Evolutionary conservation across 2,888 invertebrate genomes (phyloP).

Genomic region (Chymomyza procnemis): DNA sequence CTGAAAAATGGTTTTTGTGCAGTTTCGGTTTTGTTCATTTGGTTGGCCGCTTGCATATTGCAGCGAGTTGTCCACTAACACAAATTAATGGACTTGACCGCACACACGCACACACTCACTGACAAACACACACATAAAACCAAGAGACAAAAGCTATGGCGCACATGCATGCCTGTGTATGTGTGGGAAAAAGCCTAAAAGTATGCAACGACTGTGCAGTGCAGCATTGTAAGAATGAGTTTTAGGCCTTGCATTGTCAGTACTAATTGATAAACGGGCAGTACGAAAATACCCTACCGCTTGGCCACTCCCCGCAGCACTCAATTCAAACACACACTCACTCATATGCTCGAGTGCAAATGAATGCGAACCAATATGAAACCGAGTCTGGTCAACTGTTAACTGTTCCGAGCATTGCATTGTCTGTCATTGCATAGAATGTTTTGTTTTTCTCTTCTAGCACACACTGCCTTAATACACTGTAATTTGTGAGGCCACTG

Average conservation of each 20-base stretch:
- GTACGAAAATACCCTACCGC: slow-evolving; percentile 6
- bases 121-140: background rate
- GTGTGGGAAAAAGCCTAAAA: slow-evolving; percentile 2
- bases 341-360: background rate
- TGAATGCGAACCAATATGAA: background rate
- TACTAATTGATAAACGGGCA: slow-evolving; percentile 53
- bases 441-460: slow-evolving; percentile 10
- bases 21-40: background rate
- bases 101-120: slow-evolving; percentile 15
- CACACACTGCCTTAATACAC: slow-evolving; percentile 13
- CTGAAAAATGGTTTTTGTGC: background rate
- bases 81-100: slow-evolving; percentile 4
- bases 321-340: slow-evolving; percentile 2
- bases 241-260: slow-evolving; percentile 36
- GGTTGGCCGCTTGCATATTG: background rate
- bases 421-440: slow-evolving; percentile 13
- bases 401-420: slow-evolving; percentile 24
- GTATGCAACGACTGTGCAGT: slow-evolving; percentile 22
- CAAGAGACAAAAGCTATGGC: background rate
- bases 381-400: slow-evolving; percentile 1
- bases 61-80: background rate
- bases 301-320: background rate
- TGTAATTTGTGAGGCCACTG: too few species aligned
- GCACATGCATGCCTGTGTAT: background rate
- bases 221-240: slow-evolving; percentile 1